phyloP scores from a whole-genome alignment of 1,140 invertebrate genomes.

The Metopolophium dirhodum region DNA sequence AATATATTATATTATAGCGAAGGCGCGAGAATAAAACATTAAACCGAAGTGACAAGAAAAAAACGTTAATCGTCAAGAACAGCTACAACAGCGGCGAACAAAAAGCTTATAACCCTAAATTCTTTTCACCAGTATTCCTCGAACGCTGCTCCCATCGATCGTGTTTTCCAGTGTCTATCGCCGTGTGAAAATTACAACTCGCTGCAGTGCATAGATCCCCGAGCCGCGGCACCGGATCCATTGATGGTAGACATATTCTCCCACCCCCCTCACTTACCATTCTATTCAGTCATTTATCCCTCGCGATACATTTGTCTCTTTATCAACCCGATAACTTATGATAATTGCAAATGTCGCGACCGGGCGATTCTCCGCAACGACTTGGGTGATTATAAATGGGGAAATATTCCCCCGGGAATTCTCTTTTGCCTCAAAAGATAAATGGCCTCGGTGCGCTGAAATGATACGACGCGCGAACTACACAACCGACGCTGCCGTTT shows the following conservation, averaged over 20 bases:
- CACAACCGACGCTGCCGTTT: neutral
- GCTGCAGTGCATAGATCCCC: neutral
- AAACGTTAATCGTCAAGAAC: neutral
- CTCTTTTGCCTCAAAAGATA: neutral
- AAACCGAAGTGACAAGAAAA: neutral
- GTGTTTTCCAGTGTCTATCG: neutral
- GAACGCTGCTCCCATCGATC: neutral
- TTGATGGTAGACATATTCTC: neutral
- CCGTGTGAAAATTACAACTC: neutral
- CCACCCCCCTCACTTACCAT: too few relatives aligned
- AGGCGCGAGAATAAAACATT: neutral
- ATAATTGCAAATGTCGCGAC: slow-evolving; percentile 42
- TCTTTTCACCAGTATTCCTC: neutral
- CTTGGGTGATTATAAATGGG: slow-evolving; percentile 42
- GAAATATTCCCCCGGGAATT: slow-evolving; percentile 34
- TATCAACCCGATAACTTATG: slow-evolving; percentile 39
- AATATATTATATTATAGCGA: neutral
- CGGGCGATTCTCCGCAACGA: neutral
- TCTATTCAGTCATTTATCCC: neutral
- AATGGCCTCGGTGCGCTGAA: neutral
- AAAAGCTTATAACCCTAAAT: neutral
- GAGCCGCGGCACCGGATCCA: neutral
- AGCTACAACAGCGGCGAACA: neutral
- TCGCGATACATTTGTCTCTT: slow-evolving; percentile 35
- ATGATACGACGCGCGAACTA: neutral